Percentiles rank a stretch among this genome's conserved stretches.
phyloP scores from a whole-genome alignment of 2,113 vertebrate species.

The Hippocampus barbouri region DNA sequence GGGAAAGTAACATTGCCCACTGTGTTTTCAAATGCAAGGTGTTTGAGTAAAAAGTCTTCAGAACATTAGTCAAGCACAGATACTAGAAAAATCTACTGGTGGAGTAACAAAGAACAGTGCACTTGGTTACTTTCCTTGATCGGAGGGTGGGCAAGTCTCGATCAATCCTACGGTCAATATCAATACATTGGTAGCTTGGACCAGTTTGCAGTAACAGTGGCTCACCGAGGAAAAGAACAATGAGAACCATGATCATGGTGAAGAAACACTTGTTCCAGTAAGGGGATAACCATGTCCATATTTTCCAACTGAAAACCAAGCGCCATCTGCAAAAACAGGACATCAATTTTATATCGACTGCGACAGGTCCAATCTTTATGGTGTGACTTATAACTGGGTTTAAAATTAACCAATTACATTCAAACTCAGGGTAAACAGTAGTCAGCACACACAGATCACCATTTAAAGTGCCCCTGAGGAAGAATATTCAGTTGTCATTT shows the following conservation, averaged over 20 bases:
- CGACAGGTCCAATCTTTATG: not conserved
- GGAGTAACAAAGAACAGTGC: too few relatives aligned
- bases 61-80: too few relatives aligned
- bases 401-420: not conserved
- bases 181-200: not conserved
- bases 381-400: not conserved
- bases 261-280: conserved; percentile 93
- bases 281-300: conserved; percentile 83
- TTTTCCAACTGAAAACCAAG: conserved; percentile 79
- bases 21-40: too few relatives aligned
- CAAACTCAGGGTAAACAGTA: too few relatives aligned
- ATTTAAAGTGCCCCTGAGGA: too few relatives aligned
- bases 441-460: too few relatives aligned
- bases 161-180: not conserved
- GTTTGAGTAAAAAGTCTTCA: too few relatives aligned
- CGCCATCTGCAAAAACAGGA: conserved; percentile 76
- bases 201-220: not conserved
- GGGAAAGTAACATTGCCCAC: too few relatives aligned
- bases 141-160: too few relatives aligned
- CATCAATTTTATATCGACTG: not conserved
- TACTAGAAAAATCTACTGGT: too few relatives aligned
- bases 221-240: conserved; percentile 89
- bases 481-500: too few relatives aligned
- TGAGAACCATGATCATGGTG: conserved; percentile 87
- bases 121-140: too few relatives aligned